Conservation (phyloP, 2,888 invertebrate genomes). For the Parnassius glacialis region DNA sequence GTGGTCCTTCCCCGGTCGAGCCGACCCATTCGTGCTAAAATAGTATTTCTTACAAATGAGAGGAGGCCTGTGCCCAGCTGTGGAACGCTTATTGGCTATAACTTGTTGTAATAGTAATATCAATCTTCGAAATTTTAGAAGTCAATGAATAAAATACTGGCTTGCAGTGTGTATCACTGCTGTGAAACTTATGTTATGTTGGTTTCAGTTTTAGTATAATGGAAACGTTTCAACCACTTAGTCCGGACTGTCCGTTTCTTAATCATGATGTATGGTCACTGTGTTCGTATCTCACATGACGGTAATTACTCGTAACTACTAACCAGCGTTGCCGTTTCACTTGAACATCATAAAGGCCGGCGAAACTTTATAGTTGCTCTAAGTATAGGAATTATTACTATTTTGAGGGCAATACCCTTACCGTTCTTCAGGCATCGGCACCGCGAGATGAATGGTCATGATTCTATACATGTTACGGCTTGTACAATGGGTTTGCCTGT, state of each 20-base stretch:
- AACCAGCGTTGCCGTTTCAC: constrained; percentile 11
- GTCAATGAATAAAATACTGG: too few relatives aligned
- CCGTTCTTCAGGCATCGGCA: constrained; percentile 51
- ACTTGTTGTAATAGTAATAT: too few relatives aligned
- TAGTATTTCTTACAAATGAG: too few relatives aligned
- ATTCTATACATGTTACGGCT: constrained; percentile 45
- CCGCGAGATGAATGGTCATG: constrained; percentile 57
- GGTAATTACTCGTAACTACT: constrained; percentile 13
- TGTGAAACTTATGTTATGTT: too few relatives aligned
- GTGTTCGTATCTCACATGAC: not conserved
- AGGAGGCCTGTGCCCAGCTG: too few relatives aligned
- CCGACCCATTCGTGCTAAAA: too few relatives aligned
- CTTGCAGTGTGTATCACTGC: too few relatives aligned
- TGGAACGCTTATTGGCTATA: too few relatives aligned
- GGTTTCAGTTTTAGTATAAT: too few relatives aligned
- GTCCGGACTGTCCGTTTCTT: not conserved
- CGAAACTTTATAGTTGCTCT: constrained; percentile 27
- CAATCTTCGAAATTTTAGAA: too few relatives aligned
- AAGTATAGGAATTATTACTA: constrained; percentile 51
- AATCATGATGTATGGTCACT: not conserved
- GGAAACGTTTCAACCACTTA: too few relatives aligned
- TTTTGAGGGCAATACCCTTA: constrained; percentile 56
- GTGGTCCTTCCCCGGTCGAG: too few relatives aligned
- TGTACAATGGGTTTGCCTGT: constrained; percentile 57
- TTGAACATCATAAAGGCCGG: constrained; percentile 14